phyloP scores from a whole-genome alignment of 2,113 vertebrate genomes.

The Cyanistes caeruleus region DNA sequence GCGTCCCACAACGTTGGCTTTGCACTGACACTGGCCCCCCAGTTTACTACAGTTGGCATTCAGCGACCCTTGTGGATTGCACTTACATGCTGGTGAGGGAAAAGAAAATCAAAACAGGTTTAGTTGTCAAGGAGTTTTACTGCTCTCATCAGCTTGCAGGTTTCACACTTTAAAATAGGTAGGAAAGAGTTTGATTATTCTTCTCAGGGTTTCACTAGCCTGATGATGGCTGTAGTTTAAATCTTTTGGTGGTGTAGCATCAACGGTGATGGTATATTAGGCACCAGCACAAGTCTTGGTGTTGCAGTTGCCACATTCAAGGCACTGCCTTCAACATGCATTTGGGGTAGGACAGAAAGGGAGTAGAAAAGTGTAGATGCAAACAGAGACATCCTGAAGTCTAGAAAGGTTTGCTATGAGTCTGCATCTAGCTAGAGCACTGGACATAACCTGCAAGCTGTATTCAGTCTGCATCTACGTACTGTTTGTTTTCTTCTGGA shows the following conservation, averaged over 20 bases:
- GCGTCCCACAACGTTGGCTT: constrained; percentile 78
- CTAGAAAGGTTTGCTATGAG: background rate
- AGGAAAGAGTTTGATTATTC: background rate
- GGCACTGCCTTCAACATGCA: background rate
- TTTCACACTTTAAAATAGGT: background rate
- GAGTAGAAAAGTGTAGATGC: background rate
- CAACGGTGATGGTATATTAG: background rate
- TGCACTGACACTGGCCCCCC: constrained; percentile 84
- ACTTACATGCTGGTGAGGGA: constrained; percentile 79
- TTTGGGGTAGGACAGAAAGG: background rate
- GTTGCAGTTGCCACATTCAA: background rate
- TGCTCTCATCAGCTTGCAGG: background rate
- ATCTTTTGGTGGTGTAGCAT: background rate
- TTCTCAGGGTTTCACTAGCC: background rate
- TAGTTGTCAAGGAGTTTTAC: background rate
- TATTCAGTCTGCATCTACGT: background rate
- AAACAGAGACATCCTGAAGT: background rate
- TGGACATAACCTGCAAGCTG: background rate
- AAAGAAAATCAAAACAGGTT: background rate
- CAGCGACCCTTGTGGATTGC: constrained; percentile 76
- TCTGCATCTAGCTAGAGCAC: background rate
- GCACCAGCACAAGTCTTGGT: background rate
- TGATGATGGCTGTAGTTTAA: background rate
- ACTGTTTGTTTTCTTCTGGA: background rate
- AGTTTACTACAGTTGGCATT: constrained; percentile 77